Evolutionary conservation across 2,797 vertebrate species (phyloP), one percentile per base, ranked within the genome.

Genomic region (Coracias cyanogaster): DNA sequence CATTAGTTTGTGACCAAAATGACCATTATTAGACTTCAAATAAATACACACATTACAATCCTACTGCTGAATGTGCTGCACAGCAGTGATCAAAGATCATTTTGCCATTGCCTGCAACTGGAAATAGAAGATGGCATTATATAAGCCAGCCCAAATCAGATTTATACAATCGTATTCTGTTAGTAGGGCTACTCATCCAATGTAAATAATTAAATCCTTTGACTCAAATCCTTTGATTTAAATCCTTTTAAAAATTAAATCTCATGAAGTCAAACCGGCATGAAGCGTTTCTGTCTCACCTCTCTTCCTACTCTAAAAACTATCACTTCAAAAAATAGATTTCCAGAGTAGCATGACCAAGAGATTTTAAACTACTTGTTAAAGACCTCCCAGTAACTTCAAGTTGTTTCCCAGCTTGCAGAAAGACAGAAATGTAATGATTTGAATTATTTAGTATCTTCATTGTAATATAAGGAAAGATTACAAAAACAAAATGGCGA

Each of bases 211-310:
- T 71, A 89, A 88, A 76, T 58, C 51, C 45, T 71, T 72, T 81
- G 58, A 80, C 70, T 72, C 81, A 86, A 90, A 90, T 90, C 46
- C 37, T 89, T 89, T 78, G 8, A 83, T 88, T 86, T 82, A 82
- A 94, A 84, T 84, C 29, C 58, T 76, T 92, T 76, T 33, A 66
- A 86, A 94, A 93, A 72, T 58, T 69, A 86, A 72, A 93, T 69
- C 37, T 21, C 66, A 3, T 76, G 24, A 92, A 85, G 55, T 60
- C 58, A 89, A 89, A 86, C 77, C 12, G 79, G 10, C 26, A n/a
- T 78, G 45, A 74, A 85, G 16, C 20, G 67, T 69, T 93, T 95
- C 28, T 89, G 17, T 37, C 28, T 71, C 57, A 58, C 15, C 16
- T 54, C 25, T 76, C 26, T 66, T 80, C 45, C 24, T 29, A 48